Evolutionary conservation across 1,140 invertebrate species (phyloP).

Genomic region (Zaprionus kolodkinae): DNA sequence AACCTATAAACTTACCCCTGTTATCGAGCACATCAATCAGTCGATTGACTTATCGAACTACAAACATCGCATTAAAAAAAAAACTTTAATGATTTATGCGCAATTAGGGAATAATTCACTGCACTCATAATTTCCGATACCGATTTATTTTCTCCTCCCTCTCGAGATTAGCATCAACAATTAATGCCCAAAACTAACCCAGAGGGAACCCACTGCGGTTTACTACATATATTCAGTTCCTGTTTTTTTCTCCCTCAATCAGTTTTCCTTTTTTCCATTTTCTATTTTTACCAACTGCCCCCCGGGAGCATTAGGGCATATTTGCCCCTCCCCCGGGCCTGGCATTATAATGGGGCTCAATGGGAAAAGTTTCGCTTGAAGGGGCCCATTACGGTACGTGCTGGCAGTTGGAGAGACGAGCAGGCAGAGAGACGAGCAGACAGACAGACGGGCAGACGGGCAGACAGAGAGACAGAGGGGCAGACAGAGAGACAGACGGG

Average conservation of each 20-base stretch:
- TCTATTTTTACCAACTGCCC: slow-evolving; percentile 16
- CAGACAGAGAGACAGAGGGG: not conserved
- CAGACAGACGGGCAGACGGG: not conserved
- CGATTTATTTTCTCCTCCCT: not conserved
- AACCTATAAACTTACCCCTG: not conserved
- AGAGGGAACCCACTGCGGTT: not conserved
- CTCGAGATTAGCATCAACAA: slow-evolving; percentile 13
- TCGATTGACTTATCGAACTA: not conserved
- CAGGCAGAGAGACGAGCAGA: not conserved
- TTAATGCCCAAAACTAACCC: slow-evolving; percentile 6
- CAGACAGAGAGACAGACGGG: slow-evolving; percentile 16
- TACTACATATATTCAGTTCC: not conserved
- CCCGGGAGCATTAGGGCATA: slow-evolving; percentile 14
- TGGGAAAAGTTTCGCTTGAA: slow-evolving; percentile 46
- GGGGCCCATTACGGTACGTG: slow-evolving; percentile 31
- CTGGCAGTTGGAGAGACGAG: not conserved
- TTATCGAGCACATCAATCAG: not conserved
- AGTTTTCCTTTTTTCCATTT: slow-evolving; percentile 2
- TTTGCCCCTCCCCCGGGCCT: slow-evolving; percentile 19
- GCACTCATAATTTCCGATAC: not conserved
- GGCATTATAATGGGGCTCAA: slow-evolving; percentile 34
- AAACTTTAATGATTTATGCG: not conserved
- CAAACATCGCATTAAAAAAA: not conserved
- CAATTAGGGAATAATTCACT: not conserved
- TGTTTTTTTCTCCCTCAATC: not conserved